Evolutionary conservation across 2,797 vertebrate genomes (phyloP).

Genomic region (Gobionotothen gibberifrons): DNA sequence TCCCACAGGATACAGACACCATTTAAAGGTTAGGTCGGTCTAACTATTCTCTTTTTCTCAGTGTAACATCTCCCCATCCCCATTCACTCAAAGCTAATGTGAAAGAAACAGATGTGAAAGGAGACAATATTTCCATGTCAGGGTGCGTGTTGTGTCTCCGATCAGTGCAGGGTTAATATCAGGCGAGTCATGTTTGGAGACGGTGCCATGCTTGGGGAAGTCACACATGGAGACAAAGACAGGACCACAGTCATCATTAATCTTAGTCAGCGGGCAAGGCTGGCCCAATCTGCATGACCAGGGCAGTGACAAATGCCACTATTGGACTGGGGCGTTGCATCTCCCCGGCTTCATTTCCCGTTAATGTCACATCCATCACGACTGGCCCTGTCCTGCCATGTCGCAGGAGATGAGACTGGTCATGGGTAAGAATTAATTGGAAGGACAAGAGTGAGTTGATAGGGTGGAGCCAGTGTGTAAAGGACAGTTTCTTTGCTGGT

Average conservation of each 20-base stretch:
- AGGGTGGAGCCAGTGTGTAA: constrained; percentile 25
- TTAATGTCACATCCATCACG: constrained; percentile 84
- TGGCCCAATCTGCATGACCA: constrained; percentile 78
- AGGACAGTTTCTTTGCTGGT: constrained; percentile 15
- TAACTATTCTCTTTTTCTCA: too few relatives aligned
- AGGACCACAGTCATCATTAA: constrained; percentile 79
- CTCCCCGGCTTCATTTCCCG: constrained; percentile 79
- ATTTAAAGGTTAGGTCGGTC: too few relatives aligned
- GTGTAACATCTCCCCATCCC: background rate
- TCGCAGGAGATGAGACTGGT: constrained; percentile 71
- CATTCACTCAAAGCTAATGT: constrained; percentile 9
- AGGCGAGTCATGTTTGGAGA: constrained; percentile 57
- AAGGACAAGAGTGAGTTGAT: constrained; percentile 71
- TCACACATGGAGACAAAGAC: constrained; percentile 77
- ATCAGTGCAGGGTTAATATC: constrained; percentile 40
- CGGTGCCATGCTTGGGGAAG: constrained; percentile 56
- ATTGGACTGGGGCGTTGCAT: constrained; percentile 76
- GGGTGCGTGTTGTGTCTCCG: constrained; percentile 27
- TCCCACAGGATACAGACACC: too few relatives aligned
- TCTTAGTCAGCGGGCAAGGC: constrained; percentile 78
- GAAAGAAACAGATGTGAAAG: background rate
- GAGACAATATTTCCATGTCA: constrained; percentile 38
- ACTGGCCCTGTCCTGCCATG: constrained; percentile 69
- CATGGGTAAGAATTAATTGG: constrained; percentile 72
- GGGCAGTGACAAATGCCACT: constrained; percentile 83